These are phyloP conservation scores for Sesamia inferens DNA, from an alignment of 2,888 invertebrate species.

Conservation along the genomic window DNA sequence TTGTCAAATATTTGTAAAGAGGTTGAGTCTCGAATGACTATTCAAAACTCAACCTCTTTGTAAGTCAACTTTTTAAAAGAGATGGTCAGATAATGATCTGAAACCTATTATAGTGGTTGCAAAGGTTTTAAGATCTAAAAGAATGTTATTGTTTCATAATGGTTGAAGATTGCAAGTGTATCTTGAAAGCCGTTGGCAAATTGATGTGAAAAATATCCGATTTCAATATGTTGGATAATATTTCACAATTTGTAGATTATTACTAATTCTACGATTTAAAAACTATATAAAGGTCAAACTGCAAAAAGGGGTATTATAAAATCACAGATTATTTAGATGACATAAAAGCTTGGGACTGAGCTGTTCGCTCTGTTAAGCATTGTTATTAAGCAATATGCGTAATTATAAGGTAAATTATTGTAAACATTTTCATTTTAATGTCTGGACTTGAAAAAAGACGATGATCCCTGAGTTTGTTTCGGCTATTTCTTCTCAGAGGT, in stretches of 20 bases:
- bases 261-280: too few species aligned
- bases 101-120: conserved; percentile 4
- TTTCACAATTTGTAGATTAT: not conserved
- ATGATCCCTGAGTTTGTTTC: too few species aligned
- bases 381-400: too few species aligned
- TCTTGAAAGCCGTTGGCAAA: conserved; percentile 13
- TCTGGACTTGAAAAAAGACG: too few species aligned
- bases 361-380: too few species aligned
- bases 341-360: too few species aligned
- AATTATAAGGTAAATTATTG: too few species aligned
- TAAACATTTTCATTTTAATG: too few species aligned
- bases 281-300: too few species aligned
- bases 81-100: conserved; percentile 19
- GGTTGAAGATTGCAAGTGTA: not conserved
- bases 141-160: conserved; percentile 38
- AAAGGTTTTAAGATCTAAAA: not conserved
- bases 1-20: conserved; percentile 25
- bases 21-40: not conserved
- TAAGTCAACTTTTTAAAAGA: conserved; percentile 10
- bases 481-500: too few species aligned
- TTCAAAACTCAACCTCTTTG: conserved; percentile 26
- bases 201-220: not conserved
- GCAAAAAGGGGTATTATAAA: too few species aligned
- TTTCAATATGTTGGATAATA: not conserved
- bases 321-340: too few species aligned